These are phyloP conservation scores for Marasmarcha lunaedactyla DNA, from an alignment of 2,888 invertebrate species.

Conservation along the genomic window DNA sequence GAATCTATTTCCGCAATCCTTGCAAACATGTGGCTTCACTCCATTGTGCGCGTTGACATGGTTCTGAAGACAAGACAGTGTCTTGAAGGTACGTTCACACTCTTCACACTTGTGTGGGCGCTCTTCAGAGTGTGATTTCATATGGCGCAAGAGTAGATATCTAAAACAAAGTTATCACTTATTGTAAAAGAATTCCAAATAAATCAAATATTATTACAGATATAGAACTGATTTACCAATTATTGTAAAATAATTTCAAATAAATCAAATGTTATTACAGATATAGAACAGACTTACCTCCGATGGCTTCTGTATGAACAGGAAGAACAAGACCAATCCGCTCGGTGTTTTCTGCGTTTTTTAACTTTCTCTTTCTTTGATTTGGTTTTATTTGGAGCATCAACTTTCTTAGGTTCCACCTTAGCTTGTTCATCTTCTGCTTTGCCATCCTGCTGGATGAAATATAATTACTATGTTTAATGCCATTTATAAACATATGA, in stretches of 20 bases:
- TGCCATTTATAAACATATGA: too few relatives aligned
- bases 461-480: too few relatives aligned
- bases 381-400: slow-evolving; percentile 51
- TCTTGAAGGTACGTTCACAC: slow-evolving; percentile 96
- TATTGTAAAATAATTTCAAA: too few relatives aligned
- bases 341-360: not conserved
- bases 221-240: too few relatives aligned
- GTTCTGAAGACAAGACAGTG: slow-evolving; percentile 90
- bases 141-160: slow-evolving; percentile 90
- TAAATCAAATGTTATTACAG: too few relatives aligned
- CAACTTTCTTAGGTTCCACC: slow-evolving; percentile 74
- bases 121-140: slow-evolving; percentile 96
- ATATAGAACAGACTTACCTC: slow-evolving; percentile 66
- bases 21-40: slow-evolving; percentile 90
- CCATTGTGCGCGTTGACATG: slow-evolving; percentile 98
- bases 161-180: too few relatives aligned
- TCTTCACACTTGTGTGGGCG: slow-evolving; percentile 93
- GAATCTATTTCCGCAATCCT: slow-evolving; percentile 88
- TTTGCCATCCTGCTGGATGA: slow-evolving; percentile 38
- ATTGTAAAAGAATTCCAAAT: too few relatives aligned
- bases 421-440: slow-evolving; percentile 76
- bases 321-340: slow-evolving; percentile 82
- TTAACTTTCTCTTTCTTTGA: not conserved
- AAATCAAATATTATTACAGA: too few relatives aligned
- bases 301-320: slow-evolving; percentile 93